Base-by-base conservation (phyloP, 1,140 invertebrate genomes). In the Heliothis subflexa region DNA sequence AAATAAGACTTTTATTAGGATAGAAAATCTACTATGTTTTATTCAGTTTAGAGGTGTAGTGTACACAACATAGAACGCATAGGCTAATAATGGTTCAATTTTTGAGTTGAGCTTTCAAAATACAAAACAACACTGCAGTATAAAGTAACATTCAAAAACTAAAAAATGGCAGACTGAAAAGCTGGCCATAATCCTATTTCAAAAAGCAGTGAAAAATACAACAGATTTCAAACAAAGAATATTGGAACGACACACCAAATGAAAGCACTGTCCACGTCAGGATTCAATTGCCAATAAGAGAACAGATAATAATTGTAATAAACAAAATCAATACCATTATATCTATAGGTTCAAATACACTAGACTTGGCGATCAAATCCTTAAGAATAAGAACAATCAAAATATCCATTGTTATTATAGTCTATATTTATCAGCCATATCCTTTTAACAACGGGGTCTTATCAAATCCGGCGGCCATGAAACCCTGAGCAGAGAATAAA, bases 381-480 rank as follows among this genome's bases (percentile, higher is more conserved):
- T 45, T 28, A 45, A 18, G 25, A 10, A 40, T 28, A 45, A 18
- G 25, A 10, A 40, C 52, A 72, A 72, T 72, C 54, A 47, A 25
- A 73, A 16, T 7, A 59, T 9, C 28, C 3, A 18, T 13, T 7
- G 25, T 25, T 55, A 54, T 25, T 55, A 54, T 55, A 10, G 68
- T 59, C 33, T 45, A 62, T 62, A 75, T 64, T 61, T 74, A 74
- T 74, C 33, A 59, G 66, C 14, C 2, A 74, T 74, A 68, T 73
- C 54, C 45, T 68, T 18, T 80, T 70, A 75, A 70, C 64, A 66
- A 68, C 71, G 21, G 73, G 28, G 25, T 61, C 62, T 73, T 64
- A 78, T 78, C 75, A 68, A 55, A 59, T 40, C 71, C 66, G 18
- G 18, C 28, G 12, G 77, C 77, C n/a, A 72, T 81, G 57, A 81